These are phyloP conservation scores for Heterocephalus glaber DNA, from an alignment of 2,113 vertebrate species.

Conservation along the genomic window DNA sequence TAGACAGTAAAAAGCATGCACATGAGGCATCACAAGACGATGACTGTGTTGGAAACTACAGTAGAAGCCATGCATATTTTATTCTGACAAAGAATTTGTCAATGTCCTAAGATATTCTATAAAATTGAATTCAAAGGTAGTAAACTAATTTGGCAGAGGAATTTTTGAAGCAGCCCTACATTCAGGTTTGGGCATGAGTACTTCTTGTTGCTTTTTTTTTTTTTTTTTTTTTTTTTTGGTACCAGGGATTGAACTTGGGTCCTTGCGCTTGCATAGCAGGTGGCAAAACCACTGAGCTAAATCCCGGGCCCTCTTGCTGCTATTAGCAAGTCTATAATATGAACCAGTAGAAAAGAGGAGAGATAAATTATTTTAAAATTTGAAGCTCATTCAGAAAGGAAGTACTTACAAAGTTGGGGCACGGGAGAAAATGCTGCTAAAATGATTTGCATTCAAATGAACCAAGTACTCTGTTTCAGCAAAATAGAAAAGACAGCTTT, in stretches of 20 bases:
- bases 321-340: background rate
- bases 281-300: too few relatives aligned
- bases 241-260: too few relatives aligned
- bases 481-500: background rate
- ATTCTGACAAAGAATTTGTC: background rate
- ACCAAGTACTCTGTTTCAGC: background rate
- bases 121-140: background rate
- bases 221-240: too few relatives aligned
- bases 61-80: background rate
- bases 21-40: background rate
- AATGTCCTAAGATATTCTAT: background rate
- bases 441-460: background rate
- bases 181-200: background rate
- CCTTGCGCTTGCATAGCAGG: too few relatives aligned
- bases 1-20: background rate
- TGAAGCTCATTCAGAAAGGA: background rate
- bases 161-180: background rate
- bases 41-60: background rate
- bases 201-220: too few relatives aligned
- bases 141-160: background rate
- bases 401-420: background rate
- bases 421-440: background rate
- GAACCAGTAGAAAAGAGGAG: background rate
- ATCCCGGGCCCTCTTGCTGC: too few relatives aligned
- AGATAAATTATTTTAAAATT: background rate